phyloP scores from a whole-genome alignment of 2,888 invertebrate species.

The Entomobrya multifasciata region DNA sequence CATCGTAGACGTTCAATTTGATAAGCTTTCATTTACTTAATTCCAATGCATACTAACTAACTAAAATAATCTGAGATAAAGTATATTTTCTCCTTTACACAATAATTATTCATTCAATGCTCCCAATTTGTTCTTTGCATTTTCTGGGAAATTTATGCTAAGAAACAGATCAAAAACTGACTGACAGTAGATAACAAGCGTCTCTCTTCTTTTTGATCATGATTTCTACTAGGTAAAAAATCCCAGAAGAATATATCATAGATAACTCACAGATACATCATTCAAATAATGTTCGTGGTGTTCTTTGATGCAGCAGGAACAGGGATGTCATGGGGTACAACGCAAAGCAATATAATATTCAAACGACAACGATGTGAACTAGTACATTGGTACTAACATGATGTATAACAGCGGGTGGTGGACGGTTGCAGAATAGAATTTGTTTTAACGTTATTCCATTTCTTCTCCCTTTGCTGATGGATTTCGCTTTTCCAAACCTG shows the following conservation, averaged over 20 bases:
- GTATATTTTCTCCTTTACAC: neutral
- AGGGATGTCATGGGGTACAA: neutral
- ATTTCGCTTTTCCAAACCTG: slow-evolving; percentile 12
- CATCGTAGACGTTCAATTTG: too few species aligned
- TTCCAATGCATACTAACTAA: neutral
- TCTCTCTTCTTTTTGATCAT: too few species aligned
- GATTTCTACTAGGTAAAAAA: too few species aligned
- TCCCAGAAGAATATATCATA: too few species aligned
- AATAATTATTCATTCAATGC: neutral
- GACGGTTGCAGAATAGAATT: slow-evolving; percentile 16
- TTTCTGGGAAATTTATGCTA: too few species aligned
- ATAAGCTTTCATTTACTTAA: neutral
- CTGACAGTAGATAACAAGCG: too few species aligned
- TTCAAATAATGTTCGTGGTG: slow-evolving; percentile 8
- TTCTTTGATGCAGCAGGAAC: neutral
- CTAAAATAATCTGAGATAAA: neutral
- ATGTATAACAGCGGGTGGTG: slow-evolving; percentile 38
- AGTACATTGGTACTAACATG: slow-evolving; percentile 1
- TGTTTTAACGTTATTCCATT: slow-evolving; percentile 11
- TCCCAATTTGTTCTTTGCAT: neutral
- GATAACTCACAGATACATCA: neutral
- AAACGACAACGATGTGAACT: slow-evolving; percentile 16
- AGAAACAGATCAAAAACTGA: too few species aligned
- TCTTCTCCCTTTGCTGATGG: slow-evolving; percentile 16
- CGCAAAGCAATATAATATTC: neutral